A percentile compares a stretch with the other conserved stretches of the same genome.
phyloP scores from a whole-genome alignment of 1,140 invertebrate genomes.

The Aphaenogaster rudis region DNA sequence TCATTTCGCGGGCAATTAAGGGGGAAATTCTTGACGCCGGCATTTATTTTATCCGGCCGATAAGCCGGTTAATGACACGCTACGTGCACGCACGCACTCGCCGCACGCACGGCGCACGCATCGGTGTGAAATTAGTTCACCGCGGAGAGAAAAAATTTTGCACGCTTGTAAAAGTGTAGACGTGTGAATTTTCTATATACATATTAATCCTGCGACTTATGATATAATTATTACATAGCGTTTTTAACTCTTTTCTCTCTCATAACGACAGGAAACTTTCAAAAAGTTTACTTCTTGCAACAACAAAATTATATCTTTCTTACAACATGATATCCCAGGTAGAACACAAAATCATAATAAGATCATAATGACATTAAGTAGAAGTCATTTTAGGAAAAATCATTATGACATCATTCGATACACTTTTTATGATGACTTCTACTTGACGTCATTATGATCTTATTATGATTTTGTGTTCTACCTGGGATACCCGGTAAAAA shows the following conservation, averaged over 20 bases:
- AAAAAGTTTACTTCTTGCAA: background rate
- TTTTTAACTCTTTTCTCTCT: background rate
- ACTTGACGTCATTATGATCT: too few species aligned
- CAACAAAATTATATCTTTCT: background rate
- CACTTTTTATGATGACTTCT: too few species aligned
- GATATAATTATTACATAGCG: background rate
- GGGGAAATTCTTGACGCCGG: slow-evolving; percentile 6
- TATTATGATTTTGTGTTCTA: too few species aligned
- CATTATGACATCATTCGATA: too few species aligned
- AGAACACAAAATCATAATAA: too few species aligned
- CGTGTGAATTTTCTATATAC: background rate
- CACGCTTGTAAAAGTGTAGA: background rate
- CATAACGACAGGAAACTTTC: background rate
- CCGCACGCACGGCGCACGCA: background rate
- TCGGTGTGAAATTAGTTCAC: slow-evolving; percentile 1
- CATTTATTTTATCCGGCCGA: slow-evolving; percentile 34
- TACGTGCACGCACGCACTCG: slow-evolving; percentile 17
- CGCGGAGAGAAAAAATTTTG: background rate
- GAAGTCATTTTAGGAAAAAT: too few species aligned
- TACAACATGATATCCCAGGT: too few species aligned
- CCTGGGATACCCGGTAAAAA: too few species aligned
- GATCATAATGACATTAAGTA: too few species aligned
- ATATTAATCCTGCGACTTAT: background rate
- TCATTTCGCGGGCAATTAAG: slow-evolving; percentile 23
- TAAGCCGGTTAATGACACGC: slow-evolving; percentile 23